A percentile compares a stretch with the other conserved stretches of the same genome.
phyloP scores from a whole-genome alignment of 2,888 invertebrate genomes.

The Noctua pronuba region DNA sequence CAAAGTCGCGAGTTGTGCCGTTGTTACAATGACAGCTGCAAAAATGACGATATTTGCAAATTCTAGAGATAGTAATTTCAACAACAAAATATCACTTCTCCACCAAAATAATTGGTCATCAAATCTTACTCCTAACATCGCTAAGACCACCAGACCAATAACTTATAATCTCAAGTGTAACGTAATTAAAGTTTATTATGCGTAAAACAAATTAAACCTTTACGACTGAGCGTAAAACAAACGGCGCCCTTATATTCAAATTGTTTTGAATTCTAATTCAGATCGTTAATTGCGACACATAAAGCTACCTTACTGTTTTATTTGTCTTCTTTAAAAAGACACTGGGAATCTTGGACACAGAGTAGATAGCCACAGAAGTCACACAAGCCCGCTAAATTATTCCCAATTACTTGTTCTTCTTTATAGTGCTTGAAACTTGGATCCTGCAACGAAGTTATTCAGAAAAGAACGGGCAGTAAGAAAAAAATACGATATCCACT shows the following conservation, averaged over 20 bases:
- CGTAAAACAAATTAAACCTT: slow-evolving; percentile 75
- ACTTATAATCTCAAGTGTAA: slow-evolving; percentile 58
- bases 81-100: background rate
- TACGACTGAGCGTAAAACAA: slow-evolving; percentile 68
- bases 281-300: slow-evolving; percentile 61
- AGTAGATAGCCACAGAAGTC: background rate
- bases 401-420: too few species aligned
- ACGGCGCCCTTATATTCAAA: slow-evolving; percentile 62
- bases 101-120: background rate
- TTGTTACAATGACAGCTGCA: too few species aligned
- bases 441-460: too few species aligned
- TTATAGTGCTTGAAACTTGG: too few species aligned
- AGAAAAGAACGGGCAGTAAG: too few species aligned
- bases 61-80: too few species aligned
- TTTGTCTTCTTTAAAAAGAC: slow-evolving; percentile 45
- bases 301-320: slow-evolving; percentile 55
- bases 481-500: too few species aligned
- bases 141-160: slow-evolving; percentile 30
- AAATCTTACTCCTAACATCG: background rate
- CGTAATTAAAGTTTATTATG: slow-evolving; percentile 73
- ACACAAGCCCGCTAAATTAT: background rate
- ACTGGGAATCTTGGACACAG: slow-evolving; percentile 14
- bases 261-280: slow-evolving; percentile 66
- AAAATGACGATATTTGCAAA: too few species aligned
- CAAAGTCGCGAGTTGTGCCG: too few species aligned